These are phyloP conservation scores for Psilopogon haemacephalus DNA, from an alignment of 2,113 vertebrate species.

Conservation along the genomic window DNA sequence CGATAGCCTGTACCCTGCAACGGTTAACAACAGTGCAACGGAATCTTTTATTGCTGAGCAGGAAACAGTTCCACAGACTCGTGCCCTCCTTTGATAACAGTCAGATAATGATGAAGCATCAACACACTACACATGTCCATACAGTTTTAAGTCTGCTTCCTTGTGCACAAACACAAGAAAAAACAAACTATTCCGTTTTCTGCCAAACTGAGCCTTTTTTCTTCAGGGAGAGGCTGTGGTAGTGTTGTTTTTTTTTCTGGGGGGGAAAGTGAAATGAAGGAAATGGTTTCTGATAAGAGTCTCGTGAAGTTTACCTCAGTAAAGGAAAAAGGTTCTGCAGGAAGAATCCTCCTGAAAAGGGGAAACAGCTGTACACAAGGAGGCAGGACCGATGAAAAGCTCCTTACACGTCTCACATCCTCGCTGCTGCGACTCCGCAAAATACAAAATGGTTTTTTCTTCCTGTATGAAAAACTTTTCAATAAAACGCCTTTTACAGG, in stretches of 20 bases:
- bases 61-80: conserved; percentile 48
- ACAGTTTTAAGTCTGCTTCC: conserved; percentile 48
- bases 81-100: conserved; percentile 49
- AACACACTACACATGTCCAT: conserved; percentile 37
- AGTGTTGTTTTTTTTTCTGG: neutral
- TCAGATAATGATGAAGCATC: conserved; percentile 15
- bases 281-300: neutral
- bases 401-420: neutral
- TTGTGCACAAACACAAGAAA: conserved; percentile 52
- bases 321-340: neutral
- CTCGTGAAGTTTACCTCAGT: neutral
- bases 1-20: conserved; percentile 6
- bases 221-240: neutral
- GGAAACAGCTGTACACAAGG: conserved; percentile 26
- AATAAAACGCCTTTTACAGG: conserved; percentile 23
- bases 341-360: neutral
- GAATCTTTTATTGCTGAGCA: conserved; percentile 61
- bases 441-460: conserved; percentile 13
- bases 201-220: conserved; percentile 22
- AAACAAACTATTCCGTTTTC: conserved; percentile 6
- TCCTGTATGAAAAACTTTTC: neutral
- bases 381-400: conserved; percentile 32
- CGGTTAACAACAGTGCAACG: conserved; percentile 46
- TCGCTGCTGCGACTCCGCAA: neutral
- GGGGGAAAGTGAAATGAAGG: neutral